Base-by-base conservation (phyloP, 2,797 vertebrate species). In the Odontamblyopus rebecca region DNA sequence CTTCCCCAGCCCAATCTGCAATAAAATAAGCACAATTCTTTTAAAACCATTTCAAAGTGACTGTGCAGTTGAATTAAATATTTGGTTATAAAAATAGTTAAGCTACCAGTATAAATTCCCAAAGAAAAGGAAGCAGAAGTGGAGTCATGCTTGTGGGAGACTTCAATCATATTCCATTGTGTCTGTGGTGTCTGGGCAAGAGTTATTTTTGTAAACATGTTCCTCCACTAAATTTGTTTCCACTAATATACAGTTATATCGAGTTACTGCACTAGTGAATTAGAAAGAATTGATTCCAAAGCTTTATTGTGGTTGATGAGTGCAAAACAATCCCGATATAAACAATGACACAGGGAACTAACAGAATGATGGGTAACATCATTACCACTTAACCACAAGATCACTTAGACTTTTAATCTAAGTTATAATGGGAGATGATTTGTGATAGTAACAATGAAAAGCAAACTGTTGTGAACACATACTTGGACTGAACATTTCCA, bases 291-390 rank as follows among this genome's bases (percentile, higher is more conserved):
- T 66, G 53, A 50, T n/a, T 76, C 83, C 81, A 63, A 72, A 15
- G 32, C 27, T 59, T 50, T 61, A 23, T 44, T 85, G 84, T n/a
- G 77, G 84, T 35, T 15, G 72, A 51, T 66, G 8, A 19, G 69
- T 61, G 63, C 73, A 80, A 72, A 81, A 84, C 83, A 90, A 82
- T 80, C 23, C 56, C 69, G 76, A 70, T 74, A 87, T 85, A 83
- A 90, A 90, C 83, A 86, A 86, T 70, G 63, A 57, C 57, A 83
- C 82, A 63, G 84, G 77, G 86, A 87, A 61, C 75, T 67, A 53
- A 72, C 61, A 59, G 64, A 68, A 80, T 82, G 73, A 82, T 81
- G 38, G 23, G 83, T 67, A 27, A 77, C 48, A 82, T 69, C 71
- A 77, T 83, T 68, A 83, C 77, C 71, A 71, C 70, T 32, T 53